These are phyloP conservation scores for Sinotaia quadrata DNA, from an alignment of 2,888 invertebrate genomes.

Conservation along the genomic window DNA sequence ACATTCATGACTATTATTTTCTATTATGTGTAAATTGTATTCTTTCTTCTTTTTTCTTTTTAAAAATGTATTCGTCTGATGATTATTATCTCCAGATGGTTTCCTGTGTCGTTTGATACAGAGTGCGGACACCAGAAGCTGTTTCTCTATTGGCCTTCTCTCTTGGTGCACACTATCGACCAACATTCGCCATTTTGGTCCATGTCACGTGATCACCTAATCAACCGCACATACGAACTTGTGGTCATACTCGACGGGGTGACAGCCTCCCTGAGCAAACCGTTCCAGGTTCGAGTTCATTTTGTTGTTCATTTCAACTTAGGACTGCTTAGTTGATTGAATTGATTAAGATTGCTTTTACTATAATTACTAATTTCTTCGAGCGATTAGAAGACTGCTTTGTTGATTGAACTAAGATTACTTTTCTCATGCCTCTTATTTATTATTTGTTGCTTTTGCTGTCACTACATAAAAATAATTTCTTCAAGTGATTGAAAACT, in stretches of 20 bases:
- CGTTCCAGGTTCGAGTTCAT: conserved; percentile 45
- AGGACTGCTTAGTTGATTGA: too few species aligned
- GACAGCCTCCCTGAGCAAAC: conserved; percentile 74
- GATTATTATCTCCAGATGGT: conserved; percentile 38
- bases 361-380: too few species aligned
- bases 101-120: conserved; percentile 84
- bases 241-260: conserved; percentile 87
- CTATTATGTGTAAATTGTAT: too few species aligned
- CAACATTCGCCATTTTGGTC: conserved; percentile 89
- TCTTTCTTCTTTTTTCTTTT: too few species aligned
- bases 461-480: too few species aligned
- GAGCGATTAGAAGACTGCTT: too few species aligned
- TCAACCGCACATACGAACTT: conserved; percentile 91
- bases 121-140: conserved; percentile 92
- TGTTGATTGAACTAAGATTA: too few species aligned
- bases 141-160: conserved; percentile 98
- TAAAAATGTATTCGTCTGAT: background rate
- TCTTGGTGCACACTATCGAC: conserved; percentile 93
- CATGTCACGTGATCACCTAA: conserved; percentile 87
- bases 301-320: background rate
- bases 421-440: too few species aligned
- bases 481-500: too few species aligned
- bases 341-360: too few species aligned
- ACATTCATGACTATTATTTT: too few species aligned
- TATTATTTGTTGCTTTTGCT: too few species aligned